These are phyloP conservation scores for Drosophila micromelanica DNA, from an alignment of 1,140 invertebrate species.

Conservation along the genomic window DNA sequence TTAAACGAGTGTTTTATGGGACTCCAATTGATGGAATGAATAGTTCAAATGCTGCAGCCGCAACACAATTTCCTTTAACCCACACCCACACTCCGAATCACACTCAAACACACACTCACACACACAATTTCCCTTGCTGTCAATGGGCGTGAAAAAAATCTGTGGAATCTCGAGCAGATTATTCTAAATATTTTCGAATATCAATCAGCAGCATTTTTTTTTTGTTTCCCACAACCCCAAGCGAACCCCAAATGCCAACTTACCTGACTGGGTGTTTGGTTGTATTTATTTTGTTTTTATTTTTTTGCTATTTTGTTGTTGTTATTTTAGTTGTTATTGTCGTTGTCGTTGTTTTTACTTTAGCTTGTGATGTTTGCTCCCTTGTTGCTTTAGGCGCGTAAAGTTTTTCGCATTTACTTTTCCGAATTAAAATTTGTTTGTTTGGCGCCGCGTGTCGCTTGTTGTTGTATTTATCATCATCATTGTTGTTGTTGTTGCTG, in stretches of 20 bases:
- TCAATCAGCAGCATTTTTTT: conserved; percentile 46
- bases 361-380: conserved; percentile 11
- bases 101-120: background rate
- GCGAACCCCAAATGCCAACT: conserved; percentile 7
- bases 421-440: conserved; percentile 27
- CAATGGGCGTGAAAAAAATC: conserved; percentile 43
- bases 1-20: conserved; percentile 47
- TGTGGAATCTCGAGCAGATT: conserved; percentile 39
- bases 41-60: conserved; percentile 43
- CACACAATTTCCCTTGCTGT: conserved; percentile 24
- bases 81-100: background rate
- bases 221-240: background rate
- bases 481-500: conserved; percentile 12
- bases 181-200: conserved; percentile 50
- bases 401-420: conserved; percentile 39
- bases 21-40: conserved; percentile 51
- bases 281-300: conserved; percentile 7
- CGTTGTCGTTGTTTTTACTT: conserved; percentile 10
- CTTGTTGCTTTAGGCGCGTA: conserved; percentile 38
- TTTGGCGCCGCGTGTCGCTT: conserved; percentile 31
- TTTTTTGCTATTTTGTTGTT: conserved; percentile 27
- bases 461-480: conserved; percentile 2
- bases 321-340: conserved; percentile 15
- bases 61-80: conserved; percentile 26
- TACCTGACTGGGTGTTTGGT: conserved; percentile 30